A percentile compares a stretch with the other conserved stretches of the same genome.
phyloP scores from a whole-genome alignment of 2,797 vertebrate species.

The Echeneis naucrates region DNA sequence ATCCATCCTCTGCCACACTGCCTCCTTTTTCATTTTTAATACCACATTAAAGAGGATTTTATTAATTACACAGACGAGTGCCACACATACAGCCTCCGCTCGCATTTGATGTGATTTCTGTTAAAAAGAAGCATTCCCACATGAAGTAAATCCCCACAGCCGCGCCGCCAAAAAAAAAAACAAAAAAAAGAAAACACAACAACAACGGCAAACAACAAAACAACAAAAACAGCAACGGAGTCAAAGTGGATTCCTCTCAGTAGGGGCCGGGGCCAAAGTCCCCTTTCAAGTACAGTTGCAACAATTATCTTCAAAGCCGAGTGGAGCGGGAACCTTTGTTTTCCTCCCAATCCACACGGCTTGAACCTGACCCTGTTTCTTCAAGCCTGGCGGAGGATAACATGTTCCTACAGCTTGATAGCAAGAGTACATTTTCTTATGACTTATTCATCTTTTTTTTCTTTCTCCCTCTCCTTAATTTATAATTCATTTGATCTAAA shows the following conservation, averaged over 20 bases:
- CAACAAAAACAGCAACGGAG: slow-evolving; percentile 71
- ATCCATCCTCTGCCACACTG: slow-evolving; percentile 41
- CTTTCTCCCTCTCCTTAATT: slow-evolving; percentile 80
- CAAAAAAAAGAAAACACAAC: too few relatives aligned
- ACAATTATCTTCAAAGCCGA: slow-evolving; percentile 84
- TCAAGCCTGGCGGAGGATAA: slow-evolving; percentile 82
- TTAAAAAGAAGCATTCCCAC: slow-evolving; percentile 76
- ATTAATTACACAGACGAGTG: slow-evolving; percentile 76
- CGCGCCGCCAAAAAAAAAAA: slow-evolving; percentile 44
- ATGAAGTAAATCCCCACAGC: slow-evolving; percentile 72
- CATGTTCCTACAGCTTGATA: slow-evolving; percentile 86
- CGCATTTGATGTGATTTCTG: slow-evolving; percentile 79
- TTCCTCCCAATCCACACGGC: slow-evolving; percentile 79
- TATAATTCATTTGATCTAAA: slow-evolving; percentile 91
- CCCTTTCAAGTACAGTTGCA: slow-evolving; percentile 80
- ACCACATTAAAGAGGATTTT: slow-evolving; percentile 75
- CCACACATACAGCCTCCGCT: slow-evolving; percentile 48
- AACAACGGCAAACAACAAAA: slow-evolving; percentile 70
- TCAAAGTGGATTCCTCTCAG: slow-evolving; percentile 73
- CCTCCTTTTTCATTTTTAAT: slow-evolving; percentile 73
- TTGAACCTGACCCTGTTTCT: slow-evolving; percentile 86
- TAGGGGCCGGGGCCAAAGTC: slow-evolving; percentile 72
- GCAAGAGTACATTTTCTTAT: slow-evolving; percentile 84
- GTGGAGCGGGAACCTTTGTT: slow-evolving; percentile 83
- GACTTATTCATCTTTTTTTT: slow-evolving; percentile 85